Evolutionary conservation across 37 sponge, comb jelly and placozoan species (phyloP).

Genomic region (Aphrocallistes beatrix): DNA sequence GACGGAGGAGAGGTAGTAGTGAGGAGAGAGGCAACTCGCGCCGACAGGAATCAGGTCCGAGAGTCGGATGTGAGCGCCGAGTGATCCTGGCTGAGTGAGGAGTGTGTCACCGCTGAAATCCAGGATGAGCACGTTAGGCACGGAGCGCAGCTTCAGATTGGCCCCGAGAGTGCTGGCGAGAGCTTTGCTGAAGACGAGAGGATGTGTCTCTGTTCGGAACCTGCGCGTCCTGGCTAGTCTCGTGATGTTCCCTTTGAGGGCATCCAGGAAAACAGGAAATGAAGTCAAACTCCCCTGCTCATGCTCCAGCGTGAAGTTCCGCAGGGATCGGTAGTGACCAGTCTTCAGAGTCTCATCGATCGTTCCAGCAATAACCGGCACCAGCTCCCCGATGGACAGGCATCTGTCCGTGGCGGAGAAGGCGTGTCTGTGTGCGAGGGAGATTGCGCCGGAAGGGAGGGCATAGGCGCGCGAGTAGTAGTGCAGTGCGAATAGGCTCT

Average conservation of each 20-base stretch:
- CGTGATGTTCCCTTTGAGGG: neutral
- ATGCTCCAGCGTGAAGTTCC: neutral
- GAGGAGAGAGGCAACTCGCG: neutral
- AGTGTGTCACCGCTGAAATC: neutral
- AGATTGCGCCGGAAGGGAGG: neutral
- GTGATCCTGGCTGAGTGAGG: neutral
- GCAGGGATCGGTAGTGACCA: neutral
- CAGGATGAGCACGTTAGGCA: neutral
- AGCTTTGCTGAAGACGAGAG: neutral
- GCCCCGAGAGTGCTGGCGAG: neutral
- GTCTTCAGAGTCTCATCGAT: neutral
- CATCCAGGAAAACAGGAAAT: neutral
- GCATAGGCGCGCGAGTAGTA: conserved; percentile 3
- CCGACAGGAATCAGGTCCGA: neutral
- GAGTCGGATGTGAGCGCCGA: neutral
- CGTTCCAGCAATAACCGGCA: neutral
- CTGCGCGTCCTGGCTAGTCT: neutral
- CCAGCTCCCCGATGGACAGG: neutral
- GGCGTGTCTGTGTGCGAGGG: neutral
- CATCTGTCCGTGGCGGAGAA: neutral
- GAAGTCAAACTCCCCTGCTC: neutral
- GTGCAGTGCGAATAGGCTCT: neutral
- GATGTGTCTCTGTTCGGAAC: neutral
- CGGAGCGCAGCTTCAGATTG: neutral
- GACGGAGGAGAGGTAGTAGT: neutral